These are phyloP conservation scores for Globodera ellingtonae DNA, from an alignment of 1,140 invertebrate genomes.

Conservation along the genomic window DNA sequence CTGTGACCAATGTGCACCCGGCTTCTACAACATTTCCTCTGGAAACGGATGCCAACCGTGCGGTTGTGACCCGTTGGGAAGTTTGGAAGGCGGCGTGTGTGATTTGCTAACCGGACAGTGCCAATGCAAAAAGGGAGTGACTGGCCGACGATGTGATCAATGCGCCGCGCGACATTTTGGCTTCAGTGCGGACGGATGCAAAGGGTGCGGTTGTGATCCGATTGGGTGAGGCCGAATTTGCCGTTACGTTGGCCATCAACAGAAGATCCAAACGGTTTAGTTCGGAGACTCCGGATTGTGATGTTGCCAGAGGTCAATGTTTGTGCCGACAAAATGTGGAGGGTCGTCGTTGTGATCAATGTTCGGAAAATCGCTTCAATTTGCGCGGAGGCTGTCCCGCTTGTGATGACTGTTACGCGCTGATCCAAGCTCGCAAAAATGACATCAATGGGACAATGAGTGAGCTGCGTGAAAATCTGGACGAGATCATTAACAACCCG, in stretches of 20 bases:
- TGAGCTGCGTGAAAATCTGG: slow-evolving; percentile 52
- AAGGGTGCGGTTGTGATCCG: slow-evolving; percentile 59
- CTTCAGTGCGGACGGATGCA: slow-evolving; percentile 74
- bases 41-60: slow-evolving; percentile 78
- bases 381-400: slow-evolving; percentile 54
- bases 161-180: slow-evolving; percentile 85
- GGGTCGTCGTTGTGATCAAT: slow-evolving; percentile 88
- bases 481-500: slow-evolving; percentile 64
- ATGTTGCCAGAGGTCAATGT: slow-evolving; percentile 73
- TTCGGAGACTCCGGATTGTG: slow-evolving; percentile 58
- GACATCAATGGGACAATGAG: slow-evolving; percentile 45
- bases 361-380: slow-evolving; percentile 69
- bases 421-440: slow-evolving; percentile 61
- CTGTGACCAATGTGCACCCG: slow-evolving; percentile 82
- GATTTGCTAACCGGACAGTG: slow-evolving; percentile 77
- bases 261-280: slow-evolving; percentile 4
- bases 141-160: slow-evolving; percentile 76
- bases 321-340: slow-evolving; percentile 90
- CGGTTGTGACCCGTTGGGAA: slow-evolving; percentile 82
- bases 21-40: slow-evolving; percentile 76
- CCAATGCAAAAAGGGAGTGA: slow-evolving; percentile 79
- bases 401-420: slow-evolving; percentile 64
- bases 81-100: slow-evolving; percentile 78
- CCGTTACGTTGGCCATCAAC: background rate
- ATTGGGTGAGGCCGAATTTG: slow-evolving; percentile 31